Conservation (phyloP, 1,140 invertebrate species). For the Hydropsyche tenuis region DNA sequence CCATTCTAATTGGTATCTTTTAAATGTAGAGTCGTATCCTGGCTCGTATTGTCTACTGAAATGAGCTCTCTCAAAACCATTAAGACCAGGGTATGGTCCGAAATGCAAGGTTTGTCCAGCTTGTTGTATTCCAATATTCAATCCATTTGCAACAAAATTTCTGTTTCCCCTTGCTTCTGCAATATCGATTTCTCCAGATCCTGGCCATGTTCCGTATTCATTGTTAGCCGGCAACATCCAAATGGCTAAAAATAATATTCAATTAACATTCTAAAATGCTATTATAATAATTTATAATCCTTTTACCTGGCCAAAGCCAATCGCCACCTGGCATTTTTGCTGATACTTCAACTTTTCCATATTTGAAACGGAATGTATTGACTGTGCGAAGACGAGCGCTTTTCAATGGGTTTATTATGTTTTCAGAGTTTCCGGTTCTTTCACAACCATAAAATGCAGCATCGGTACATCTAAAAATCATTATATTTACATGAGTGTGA, state of each 20-base stretch:
- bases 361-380: slow-evolving; percentile 70
- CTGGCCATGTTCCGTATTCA: slow-evolving; percentile 64
- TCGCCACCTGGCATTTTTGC: slow-evolving; percentile 76
- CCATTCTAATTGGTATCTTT: slow-evolving; percentile 61
- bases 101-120: slow-evolving; percentile 72
- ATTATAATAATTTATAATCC: background rate
- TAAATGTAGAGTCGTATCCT: slow-evolving; percentile 58
- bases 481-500: background rate
- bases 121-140: slow-evolving; percentile 67
- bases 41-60: slow-evolving; percentile 59
- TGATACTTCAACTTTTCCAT: slow-evolving; percentile 70
- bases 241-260: slow-evolving; percentile 58
- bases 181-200: slow-evolving; percentile 66
- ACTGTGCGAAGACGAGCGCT: slow-evolving; percentile 72
- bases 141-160: slow-evolving; percentile 59
- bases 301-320: slow-evolving; percentile 75
- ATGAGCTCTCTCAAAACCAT: slow-evolving; percentile 63
- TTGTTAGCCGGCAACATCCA: slow-evolving; percentile 68
- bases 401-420: slow-evolving; percentile 67
- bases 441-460: slow-evolving; percentile 61
- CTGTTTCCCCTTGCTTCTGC: slow-evolving; percentile 66
- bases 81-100: slow-evolving; percentile 64
- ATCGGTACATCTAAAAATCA: slow-evolving; percentile 65
- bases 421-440: slow-evolving; percentile 56
- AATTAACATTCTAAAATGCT: no score